These are phyloP conservation scores for Pterocles burchelli DNA, from an alignment of 2,113 vertebrate species.

Conservation along the genomic window DNA sequence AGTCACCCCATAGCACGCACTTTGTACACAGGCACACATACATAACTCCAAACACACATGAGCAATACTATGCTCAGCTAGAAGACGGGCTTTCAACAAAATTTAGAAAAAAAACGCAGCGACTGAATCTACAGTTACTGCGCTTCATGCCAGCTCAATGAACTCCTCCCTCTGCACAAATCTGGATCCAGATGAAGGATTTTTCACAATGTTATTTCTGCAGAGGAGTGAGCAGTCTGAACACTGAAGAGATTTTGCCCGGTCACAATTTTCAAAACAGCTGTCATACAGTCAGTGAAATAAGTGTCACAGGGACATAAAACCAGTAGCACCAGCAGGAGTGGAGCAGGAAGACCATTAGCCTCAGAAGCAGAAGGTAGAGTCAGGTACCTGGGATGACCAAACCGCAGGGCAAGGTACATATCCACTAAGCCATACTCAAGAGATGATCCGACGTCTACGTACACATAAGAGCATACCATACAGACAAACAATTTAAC, in stretches of 20 bases:
- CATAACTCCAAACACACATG: accelerated
- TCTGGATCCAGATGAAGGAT: neutral
- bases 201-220: neutral
- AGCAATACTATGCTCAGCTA: neutral
- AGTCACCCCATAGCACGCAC: neutral
- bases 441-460: neutral
- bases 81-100: neutral
- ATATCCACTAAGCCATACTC: neutral
- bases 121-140: neutral
- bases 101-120: accelerated
- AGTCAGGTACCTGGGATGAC: neutral
- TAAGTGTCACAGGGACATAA: neutral
- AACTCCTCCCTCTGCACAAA: neutral
- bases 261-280: neutral
- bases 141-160: accelerated
- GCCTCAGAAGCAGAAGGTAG: neutral
- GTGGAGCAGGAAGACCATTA: neutral
- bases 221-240: neutral
- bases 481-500: neutral
- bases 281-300: neutral
- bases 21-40: neutral
- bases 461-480: accelerated
- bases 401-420: neutral
- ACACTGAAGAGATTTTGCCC: neutral
- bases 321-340: neutral